These are phyloP conservation scores for Erinaceus europaeus DNA, from an alignment of 2,113 vertebrate species.

Conservation along the genomic window DNA sequence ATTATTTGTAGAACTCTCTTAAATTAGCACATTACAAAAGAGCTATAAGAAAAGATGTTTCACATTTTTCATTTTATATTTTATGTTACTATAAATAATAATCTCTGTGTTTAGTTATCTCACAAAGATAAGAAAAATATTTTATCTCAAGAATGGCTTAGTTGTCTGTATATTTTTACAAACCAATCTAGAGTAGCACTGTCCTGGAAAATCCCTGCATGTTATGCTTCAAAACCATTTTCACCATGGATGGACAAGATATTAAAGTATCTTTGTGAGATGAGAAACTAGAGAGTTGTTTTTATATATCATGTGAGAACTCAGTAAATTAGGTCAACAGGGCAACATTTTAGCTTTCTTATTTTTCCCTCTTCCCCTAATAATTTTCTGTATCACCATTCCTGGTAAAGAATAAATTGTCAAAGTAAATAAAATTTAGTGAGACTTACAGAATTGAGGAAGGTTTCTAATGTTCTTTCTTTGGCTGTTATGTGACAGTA, in stretches of 20 bases:
- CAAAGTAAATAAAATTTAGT: constrained; percentile 34
- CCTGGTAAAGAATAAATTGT: not conserved
- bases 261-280: constrained; percentile 14
- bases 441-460: not conserved
- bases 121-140: constrained; percentile 25
- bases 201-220: constrained; percentile 56
- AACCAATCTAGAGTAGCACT: constrained; percentile 43
- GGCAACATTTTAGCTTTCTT: not conserved
- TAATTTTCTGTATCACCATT: constrained; percentile 41
- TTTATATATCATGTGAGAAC: not conserved
- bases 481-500: not conserved
- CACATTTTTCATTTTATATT: not conserved
- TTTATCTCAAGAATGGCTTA: constrained; percentile 38
- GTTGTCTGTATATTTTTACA: constrained; percentile 23
- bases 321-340: not conserved
- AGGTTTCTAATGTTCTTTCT: constrained; percentile 9
- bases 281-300: not conserved
- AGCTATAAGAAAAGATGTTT: not conserved
- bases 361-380: not conserved
- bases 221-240: constrained; percentile 55
- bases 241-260: constrained; percentile 52
- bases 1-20: not conserved
- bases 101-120: constrained; percentile 9
- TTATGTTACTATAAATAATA: constrained; percentile 45
- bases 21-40: not conserved